A percentile compares a stretch with the other conserved stretches of the same genome.
Evolutionary conservation across 1,140 invertebrate genomes (phyloP).

Genomic region (Bilobella aurantiaca): DNA sequence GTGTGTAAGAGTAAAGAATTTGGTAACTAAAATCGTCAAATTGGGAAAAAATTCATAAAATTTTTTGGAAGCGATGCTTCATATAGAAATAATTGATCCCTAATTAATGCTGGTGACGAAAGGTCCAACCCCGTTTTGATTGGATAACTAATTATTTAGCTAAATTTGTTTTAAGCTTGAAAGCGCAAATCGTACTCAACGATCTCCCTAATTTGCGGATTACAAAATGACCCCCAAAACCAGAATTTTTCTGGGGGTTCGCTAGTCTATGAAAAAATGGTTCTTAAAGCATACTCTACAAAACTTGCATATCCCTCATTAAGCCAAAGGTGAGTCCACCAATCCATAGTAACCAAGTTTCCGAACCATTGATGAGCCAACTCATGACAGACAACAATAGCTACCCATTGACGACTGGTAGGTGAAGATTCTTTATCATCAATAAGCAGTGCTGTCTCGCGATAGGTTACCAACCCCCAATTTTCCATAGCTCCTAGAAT

Average conservation of each 20-base stretch:
- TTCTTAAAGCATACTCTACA: slow-evolving; percentile 59
- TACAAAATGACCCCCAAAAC: too few relatives aligned
- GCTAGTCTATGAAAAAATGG: too few relatives aligned
- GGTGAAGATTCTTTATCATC: slow-evolving; percentile 74
- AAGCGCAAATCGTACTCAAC: too few relatives aligned
- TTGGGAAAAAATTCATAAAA: neutral
- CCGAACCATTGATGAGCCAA: slow-evolving; percentile 82
- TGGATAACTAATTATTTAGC: too few relatives aligned
- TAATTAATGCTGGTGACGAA: too few relatives aligned
- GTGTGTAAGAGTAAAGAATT: too few relatives aligned
- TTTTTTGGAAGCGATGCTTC: slow-evolving; percentile 22
- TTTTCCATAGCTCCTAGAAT: slow-evolving; percentile 95
- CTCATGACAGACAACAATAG: slow-evolving; percentile 76
- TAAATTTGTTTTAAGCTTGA: too few relatives aligned
- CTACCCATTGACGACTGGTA: slow-evolving; percentile 72
- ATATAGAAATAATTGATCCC: too few relatives aligned
- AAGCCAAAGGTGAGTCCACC: slow-evolving; percentile 61
- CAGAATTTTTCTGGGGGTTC: too few relatives aligned
- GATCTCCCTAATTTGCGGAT: too few relatives aligned
- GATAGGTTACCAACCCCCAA: slow-evolving; percentile 45
- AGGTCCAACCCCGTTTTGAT: too few relatives aligned
- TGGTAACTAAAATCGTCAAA: too few relatives aligned
- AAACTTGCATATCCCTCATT: slow-evolving; percentile 90
- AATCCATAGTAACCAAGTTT: slow-evolving; percentile 83
- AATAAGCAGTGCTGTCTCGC: slow-evolving; percentile 71